Evolutionary conservation across 2,888 invertebrate genomes (phyloP).

Genomic region (Latrodectus elegans): DNA sequence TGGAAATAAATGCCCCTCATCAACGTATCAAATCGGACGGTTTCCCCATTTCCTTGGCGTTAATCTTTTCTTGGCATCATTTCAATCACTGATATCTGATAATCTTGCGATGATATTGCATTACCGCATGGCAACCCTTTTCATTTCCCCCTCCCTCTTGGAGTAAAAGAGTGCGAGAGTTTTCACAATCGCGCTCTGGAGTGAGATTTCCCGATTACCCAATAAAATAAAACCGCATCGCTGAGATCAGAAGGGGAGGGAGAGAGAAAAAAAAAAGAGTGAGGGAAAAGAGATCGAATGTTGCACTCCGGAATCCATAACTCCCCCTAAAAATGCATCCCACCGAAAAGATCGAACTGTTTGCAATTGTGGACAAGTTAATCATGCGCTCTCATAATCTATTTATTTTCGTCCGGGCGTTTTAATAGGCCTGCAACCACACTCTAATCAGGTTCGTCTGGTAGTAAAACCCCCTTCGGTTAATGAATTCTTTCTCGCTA

Average conservation of each 20-base stretch:
- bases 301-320: neutral
- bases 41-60: constrained; percentile 30
- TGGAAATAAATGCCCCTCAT: neutral
- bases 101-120: constrained; percentile 63
- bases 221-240: constrained; percentile 66
- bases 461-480: constrained; percentile 18
- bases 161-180: constrained; percentile 23
- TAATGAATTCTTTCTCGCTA: constrained; percentile 58
- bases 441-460: constrained; percentile 42
- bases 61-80: constrained; percentile 47
- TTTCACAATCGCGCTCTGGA: constrained; percentile 57
- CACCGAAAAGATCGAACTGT: constrained; percentile 58
- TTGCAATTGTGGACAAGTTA: constrained; percentile 67
- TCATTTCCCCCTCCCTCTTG: neutral
- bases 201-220: constrained; percentile 60
- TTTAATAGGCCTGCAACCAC: constrained; percentile 42
- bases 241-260: constrained; percentile 6
- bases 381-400: constrained; percentile 57
- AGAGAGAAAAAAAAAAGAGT: constrained; percentile 6
- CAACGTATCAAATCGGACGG: neutral
- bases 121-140: constrained; percentile 54
- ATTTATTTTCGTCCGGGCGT: constrained; percentile 63
- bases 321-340: constrained; percentile 21
- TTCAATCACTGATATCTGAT: constrained; percentile 62
- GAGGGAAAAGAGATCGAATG: constrained; percentile 18